These are phyloP conservation scores for Cochlearius cochlearius DNA, from an alignment of 2,113 vertebrate species.

Conservation along the genomic window DNA sequence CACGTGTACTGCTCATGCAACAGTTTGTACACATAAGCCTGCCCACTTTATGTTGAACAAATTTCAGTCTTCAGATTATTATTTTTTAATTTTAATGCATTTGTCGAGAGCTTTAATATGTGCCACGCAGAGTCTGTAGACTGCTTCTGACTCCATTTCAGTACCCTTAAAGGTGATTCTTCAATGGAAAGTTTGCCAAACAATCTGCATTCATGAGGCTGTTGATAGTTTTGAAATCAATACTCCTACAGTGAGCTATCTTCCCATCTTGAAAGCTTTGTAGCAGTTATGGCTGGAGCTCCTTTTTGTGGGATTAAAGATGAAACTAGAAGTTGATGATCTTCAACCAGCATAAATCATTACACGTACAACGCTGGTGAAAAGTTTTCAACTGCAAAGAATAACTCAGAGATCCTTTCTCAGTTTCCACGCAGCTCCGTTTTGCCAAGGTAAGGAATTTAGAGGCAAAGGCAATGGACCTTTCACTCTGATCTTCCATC, in stretches of 20 bases:
- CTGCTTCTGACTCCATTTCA: background rate
- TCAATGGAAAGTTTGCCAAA: background rate
- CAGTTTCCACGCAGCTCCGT: background rate
- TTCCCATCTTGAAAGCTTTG: background rate
- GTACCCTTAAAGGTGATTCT: background rate
- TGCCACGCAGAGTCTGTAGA: background rate
- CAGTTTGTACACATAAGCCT: fast-evolving
- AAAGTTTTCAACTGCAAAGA: background rate
- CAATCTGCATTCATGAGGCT: background rate
- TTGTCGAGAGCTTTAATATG: background rate
- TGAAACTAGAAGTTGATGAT: background rate
- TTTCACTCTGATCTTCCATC: conserved; percentile 6
- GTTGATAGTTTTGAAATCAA: background rate
- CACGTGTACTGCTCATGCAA: background rate
- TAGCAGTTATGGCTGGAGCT: background rate
- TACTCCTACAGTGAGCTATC: background rate
- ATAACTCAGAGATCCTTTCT: background rate
- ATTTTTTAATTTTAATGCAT: background rate
- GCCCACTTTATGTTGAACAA: background rate
- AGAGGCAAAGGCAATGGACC: conserved; percentile 9
- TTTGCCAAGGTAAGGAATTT: background rate
- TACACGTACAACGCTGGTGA: background rate
- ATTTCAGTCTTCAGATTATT: background rate
- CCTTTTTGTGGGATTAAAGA: background rate
- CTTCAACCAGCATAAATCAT: background rate